Evolutionary conservation across 2,888 invertebrate species (phyloP).

Genomic region (Pimpla rufipes): DNA sequence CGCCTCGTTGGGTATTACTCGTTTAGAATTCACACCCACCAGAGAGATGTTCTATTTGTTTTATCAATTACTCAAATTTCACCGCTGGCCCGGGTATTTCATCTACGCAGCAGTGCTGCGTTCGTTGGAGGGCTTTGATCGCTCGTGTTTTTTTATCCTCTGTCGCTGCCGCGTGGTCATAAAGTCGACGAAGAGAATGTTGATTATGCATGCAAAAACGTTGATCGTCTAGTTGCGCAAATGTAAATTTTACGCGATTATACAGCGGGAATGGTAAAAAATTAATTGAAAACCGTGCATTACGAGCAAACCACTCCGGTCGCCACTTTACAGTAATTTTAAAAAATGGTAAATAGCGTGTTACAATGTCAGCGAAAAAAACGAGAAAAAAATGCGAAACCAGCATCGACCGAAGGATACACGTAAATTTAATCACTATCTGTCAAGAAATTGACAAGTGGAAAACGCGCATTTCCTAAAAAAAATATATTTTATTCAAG

Average conservation of each 20-base stretch:
- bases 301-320: neutral
- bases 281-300: neutral
- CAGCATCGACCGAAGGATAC: too few species aligned
- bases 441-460: neutral
- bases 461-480: neutral
- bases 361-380: neutral
- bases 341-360: neutral
- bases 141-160: neutral
- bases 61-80: conserved; percentile 44
- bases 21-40: conserved; percentile 40
- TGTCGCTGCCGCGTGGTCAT: neutral
- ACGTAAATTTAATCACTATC: neutral
- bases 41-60: conserved; percentile 30
- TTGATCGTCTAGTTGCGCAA: neutral
- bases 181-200: neutral
- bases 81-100: conserved; percentile 24
- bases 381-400: neutral
- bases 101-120: neutral
- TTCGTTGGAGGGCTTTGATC: neutral
- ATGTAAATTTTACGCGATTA: conserved; percentile 7
- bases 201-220: conserved; percentile 18
- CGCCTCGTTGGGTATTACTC: conserved; percentile 7
- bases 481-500: neutral
- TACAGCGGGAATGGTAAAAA: neutral
- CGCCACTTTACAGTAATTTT: neutral